A percentile compares a stretch with the other conserved stretches of the same genome.
These are phyloP conservation scores for Lagopus muta DNA, from an alignment of 2,113 vertebrate genomes.

Conservation along the genomic window DNA sequence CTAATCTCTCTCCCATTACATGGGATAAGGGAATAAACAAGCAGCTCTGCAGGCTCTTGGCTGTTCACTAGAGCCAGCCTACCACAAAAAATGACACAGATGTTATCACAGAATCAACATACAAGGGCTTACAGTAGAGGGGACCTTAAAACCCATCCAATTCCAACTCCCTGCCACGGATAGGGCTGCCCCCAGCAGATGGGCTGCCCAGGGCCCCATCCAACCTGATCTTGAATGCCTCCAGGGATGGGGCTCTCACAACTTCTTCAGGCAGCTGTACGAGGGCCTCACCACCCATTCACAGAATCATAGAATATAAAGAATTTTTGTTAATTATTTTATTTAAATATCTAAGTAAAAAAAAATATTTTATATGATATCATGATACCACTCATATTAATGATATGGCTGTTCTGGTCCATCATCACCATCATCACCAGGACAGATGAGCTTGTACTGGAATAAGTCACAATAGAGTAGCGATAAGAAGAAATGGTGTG, in stretches of 20 bases:
- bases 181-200: no score
- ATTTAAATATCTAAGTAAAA: no score
- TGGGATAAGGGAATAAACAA: background rate
- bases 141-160: background rate
- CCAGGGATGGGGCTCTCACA: no score
- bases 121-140: background rate
- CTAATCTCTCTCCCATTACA: background rate
- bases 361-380: no score
- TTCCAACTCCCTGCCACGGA: background rate
- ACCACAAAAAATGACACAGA: background rate
- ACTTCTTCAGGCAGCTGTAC: background rate
- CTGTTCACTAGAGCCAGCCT: background rate
- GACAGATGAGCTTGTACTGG: rapidly evolving
- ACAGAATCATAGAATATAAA: background rate
- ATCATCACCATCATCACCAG: no score
- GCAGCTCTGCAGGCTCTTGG: rapidly evolving
- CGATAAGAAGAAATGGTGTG: background rate
- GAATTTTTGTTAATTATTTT: background rate
- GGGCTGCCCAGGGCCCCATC: background rate
- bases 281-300: background rate
- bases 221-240: background rate
- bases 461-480: background rate
- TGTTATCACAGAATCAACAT: background rate
- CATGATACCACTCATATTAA: background rate
- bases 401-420: background rate